Conservation (phyloP, 92 coral and sea anemone genomes). For the Palythoa caribaeorum region DNA sequence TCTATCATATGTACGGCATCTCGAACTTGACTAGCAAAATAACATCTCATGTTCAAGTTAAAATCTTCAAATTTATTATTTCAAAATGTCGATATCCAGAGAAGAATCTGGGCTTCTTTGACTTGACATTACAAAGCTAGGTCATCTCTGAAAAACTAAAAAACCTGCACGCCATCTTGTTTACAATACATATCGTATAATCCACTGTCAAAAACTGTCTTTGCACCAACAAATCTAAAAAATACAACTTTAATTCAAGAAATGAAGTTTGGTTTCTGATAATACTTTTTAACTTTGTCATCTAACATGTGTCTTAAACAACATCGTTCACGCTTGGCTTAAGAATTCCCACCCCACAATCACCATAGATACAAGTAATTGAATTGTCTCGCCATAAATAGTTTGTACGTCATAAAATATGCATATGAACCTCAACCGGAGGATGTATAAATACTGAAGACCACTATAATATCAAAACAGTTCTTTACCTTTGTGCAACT, state of each 20-base stretch:
- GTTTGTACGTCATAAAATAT: conserved; percentile 42
- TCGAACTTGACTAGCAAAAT: background rate
- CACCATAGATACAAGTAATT: conserved; percentile 28
- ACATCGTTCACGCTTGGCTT: conserved; percentile 28
- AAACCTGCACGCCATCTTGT: conserved; percentile 37
- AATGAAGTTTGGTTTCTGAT: background rate
- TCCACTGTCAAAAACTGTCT: background rate
- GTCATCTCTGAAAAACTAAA: background rate
- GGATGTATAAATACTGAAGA: conserved; percentile 13
- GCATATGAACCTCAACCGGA: background rate
- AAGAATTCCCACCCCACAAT: conserved; percentile 4
- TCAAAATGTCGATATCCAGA: background rate
- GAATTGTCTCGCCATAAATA: conserved; percentile 52
- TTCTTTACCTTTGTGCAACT: conserved; percentile 17
- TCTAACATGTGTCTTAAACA: conserved; percentile 12
- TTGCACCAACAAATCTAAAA: background rate
- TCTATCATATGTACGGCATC: conserved; percentile 1
- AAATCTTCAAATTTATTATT: background rate
- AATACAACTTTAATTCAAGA: background rate
- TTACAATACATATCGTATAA: background rate
- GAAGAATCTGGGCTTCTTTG: background rate
- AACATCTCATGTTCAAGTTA: background rate
- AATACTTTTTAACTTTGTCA: background rate
- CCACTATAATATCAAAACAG: conserved; percentile 26
- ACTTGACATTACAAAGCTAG: conserved; percentile 10